Conservation (phyloP, 2,113 vertebrate genomes). For the Phalacrocorax carbo region DNA sequence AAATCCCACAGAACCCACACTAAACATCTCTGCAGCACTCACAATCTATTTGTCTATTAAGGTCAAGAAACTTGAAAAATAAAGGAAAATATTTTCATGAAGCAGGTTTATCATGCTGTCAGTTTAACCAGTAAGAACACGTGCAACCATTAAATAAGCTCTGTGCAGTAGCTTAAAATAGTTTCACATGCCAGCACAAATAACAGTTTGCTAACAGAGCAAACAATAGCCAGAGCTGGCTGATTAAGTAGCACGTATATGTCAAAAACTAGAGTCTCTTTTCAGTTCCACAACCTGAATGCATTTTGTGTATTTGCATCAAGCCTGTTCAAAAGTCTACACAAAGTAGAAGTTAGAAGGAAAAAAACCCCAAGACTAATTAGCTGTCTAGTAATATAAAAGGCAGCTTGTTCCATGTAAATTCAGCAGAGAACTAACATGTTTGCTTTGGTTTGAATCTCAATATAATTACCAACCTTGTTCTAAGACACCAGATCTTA, state of each 20-base stretch:
- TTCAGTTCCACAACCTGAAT: constrained; percentile 12
- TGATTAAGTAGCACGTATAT: not conserved
- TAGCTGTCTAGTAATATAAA: not conserved
- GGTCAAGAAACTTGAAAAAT: not conserved
- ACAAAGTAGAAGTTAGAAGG: not conserved
- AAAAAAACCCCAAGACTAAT: not conserved
- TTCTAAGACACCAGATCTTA: not conserved
- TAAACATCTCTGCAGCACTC: not conserved
- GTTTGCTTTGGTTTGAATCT: constrained; percentile 16
- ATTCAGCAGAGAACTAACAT: not conserved
- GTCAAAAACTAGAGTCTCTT: not conserved
- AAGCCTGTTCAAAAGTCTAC: not conserved
- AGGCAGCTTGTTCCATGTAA: constrained; percentile 8
- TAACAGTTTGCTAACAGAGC: constrained; percentile 30
- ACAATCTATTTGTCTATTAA: not conserved
- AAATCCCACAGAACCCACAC: not conserved
- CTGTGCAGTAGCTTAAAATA: constrained; percentile 50
- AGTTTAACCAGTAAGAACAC: constrained; percentile 36
- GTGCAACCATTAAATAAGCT: constrained; percentile 31
- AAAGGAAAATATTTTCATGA: not conserved
- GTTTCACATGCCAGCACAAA: constrained; percentile 41
- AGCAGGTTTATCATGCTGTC: not conserved
- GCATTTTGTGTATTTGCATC: not conserved
- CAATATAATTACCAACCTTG: not conserved
- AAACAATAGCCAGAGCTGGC: constrained; percentile 45